Evolutionary conservation across 2,797 vertebrate genomes (phyloP).

Genomic region (Hypotaenidia philippensis): DNA sequence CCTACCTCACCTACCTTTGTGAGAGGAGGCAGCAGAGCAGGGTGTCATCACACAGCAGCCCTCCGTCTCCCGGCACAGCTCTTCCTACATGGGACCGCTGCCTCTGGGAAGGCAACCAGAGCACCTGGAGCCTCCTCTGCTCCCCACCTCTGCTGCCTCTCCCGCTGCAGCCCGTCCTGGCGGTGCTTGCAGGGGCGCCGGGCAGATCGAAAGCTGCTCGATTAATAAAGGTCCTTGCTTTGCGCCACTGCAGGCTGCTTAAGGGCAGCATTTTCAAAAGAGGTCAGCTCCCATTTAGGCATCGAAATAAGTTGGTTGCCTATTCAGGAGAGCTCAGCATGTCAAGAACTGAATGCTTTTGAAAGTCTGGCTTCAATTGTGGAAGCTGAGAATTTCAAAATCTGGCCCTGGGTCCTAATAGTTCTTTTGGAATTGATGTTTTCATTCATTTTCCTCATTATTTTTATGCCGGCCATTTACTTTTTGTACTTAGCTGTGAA

Average conservation of each 20-base stretch:
- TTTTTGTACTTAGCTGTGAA: slow-evolving; percentile 70
- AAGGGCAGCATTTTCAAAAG: slow-evolving; percentile 65
- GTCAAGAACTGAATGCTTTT: slow-evolving; percentile 69
- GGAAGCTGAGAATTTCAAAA: slow-evolving; percentile 71
- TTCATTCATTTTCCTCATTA: slow-evolving; percentile 67
- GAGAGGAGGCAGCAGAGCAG: not conserved
- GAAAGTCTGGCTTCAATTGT: slow-evolving; percentile 71
- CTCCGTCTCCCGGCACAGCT: accelerated
- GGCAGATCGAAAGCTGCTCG: slow-evolving; percentile 21
- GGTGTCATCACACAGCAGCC: accelerated
- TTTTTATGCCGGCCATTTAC: slow-evolving; percentile 65
- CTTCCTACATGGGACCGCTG: accelerated
- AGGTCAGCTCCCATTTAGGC: slow-evolving; percentile 65
- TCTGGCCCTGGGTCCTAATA: slow-evolving; percentile 54
- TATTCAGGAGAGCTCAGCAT: slow-evolving; percentile 69
- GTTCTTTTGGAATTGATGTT: slow-evolving; percentile 66
- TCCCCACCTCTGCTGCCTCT: not conserved
- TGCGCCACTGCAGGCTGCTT: slow-evolving; percentile 51
- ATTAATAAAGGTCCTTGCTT: slow-evolving; percentile 54
- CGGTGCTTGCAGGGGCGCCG: accelerated
- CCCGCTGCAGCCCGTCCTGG: not conserved
- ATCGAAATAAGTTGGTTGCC: slow-evolving; percentile 61
- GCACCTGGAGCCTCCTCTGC: not conserved
- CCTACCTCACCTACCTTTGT: not conserved
- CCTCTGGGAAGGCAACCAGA: not conserved